Percentiles rank a stretch among this genome's conserved stretches.
phyloP scores from a whole-genome alignment of 2,797 vertebrate genomes.

The Urocyon cinereoargenteus region DNA sequence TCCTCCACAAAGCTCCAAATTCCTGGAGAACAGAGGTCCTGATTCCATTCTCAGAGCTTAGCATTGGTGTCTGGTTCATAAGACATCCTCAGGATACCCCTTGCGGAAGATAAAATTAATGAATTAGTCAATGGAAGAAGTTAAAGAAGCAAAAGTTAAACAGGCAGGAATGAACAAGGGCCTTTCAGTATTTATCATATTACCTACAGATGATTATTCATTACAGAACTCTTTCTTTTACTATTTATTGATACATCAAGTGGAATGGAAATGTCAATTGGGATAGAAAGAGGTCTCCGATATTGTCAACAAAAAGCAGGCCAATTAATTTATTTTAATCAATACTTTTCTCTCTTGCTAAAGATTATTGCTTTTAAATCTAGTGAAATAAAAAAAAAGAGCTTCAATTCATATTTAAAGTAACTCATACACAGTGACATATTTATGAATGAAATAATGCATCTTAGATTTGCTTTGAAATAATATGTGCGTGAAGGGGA shows the following conservation, averaged over 20 bases:
- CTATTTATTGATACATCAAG: not conserved
- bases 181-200: not conserved
- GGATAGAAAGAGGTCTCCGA: not conserved
- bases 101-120: not conserved
- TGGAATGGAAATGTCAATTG: not conserved
- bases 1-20: not conserved
- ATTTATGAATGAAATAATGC: not conserved
- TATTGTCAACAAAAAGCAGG: not conserved
- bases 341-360: slow-evolving; percentile 57
- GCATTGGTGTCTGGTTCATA: not conserved
- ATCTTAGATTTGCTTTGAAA: not conserved
- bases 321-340: not conserved
- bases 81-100: not conserved
- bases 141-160: not conserved
- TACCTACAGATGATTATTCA: not conserved
- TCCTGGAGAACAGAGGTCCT: not conserved
- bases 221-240: not conserved
- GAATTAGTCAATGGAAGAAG: not conserved
- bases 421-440: slow-evolving; percentile 72
- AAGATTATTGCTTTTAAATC: slow-evolving; percentile 75
- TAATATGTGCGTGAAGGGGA: not conserved
- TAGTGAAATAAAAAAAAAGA: slow-evolving; percentile 60
- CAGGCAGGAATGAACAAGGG: not conserved
- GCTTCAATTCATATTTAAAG: slow-evolving; percentile 73
- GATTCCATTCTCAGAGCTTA: not conserved